These are phyloP conservation scores for Pachycephus smyrnensis DNA, from an alignment of 2,888 invertebrate genomes.

Conservation along the genomic window DNA sequence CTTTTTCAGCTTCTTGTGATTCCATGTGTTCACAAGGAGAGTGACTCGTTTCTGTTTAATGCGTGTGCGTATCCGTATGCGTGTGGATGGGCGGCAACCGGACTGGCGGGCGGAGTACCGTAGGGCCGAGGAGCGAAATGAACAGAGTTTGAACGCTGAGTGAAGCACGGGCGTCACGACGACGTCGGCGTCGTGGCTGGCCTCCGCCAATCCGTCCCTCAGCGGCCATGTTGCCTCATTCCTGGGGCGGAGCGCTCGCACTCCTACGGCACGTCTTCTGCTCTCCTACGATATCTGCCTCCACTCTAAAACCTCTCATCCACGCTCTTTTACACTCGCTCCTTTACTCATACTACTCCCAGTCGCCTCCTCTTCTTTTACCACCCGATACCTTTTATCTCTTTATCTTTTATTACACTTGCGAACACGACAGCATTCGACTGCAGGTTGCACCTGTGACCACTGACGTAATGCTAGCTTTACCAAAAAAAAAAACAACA, in stretches of 20 bases:
- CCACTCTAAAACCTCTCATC: conserved; percentile 23
- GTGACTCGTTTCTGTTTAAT: not conserved
- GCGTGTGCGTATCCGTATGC: conserved; percentile 3
- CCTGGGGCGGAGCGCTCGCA: conserved; percentile 73
- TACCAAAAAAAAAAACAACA: not conserved
- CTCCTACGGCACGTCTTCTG: conserved; percentile 70
- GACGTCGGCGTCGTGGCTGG: conserved; percentile 67
- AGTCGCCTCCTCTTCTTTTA: conserved; percentile 5
- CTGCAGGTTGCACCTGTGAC: conserved; percentile 47
- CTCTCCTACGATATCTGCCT: conserved; percentile 29
- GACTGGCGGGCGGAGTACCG: conserved; percentile 17
- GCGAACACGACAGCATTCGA: conserved; percentile 13
- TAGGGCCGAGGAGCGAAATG: conserved; percentile 10
- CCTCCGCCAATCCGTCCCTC: conserved; percentile 75
- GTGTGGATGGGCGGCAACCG: conserved; percentile 21
- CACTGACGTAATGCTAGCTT: conserved; percentile 44
- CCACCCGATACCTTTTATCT: conserved; percentile 7
- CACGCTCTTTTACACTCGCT: conserved; percentile 27
- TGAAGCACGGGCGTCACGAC: conserved; percentile 65
- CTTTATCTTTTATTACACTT: not conserved
- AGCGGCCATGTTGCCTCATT: conserved; percentile 73
- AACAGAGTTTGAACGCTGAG: conserved; percentile 43
- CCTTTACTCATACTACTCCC: conserved; percentile 16
- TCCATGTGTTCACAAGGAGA: not conserved
- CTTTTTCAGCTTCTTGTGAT: not conserved